Conservation (phyloP, 2,113 vertebrate genomes). For the Zapornia atra region DNA sequence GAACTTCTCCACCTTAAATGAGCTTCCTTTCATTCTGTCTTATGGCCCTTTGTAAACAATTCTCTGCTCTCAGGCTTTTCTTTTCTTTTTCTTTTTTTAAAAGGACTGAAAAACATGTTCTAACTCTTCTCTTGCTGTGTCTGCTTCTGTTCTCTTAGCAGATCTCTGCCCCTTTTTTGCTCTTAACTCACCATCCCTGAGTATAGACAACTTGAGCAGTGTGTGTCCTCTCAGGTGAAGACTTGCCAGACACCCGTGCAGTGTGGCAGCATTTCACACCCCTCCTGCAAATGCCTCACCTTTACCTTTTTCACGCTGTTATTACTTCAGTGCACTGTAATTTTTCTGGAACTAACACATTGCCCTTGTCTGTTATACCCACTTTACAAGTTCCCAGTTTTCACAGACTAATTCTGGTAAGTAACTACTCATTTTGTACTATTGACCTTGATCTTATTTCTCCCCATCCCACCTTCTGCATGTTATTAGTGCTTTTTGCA, state of each 20-base stretch:
- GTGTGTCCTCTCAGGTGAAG: neutral
- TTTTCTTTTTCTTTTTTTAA: neutral
- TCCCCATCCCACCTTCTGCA: neutral
- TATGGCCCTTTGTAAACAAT: neutral
- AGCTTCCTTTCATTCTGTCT: neutral
- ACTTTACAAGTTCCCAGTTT: neutral
- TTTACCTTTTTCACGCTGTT: neutral
- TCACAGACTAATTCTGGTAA: neutral
- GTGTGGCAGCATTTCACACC: neutral
- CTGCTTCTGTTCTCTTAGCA: neutral
- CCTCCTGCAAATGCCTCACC: neutral
- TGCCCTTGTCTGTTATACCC: fast-evolving
- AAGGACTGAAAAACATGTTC: neutral
- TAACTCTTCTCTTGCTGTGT: neutral
- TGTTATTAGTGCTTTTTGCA: neutral
- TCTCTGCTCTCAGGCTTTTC: neutral
- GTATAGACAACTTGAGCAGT: neutral
- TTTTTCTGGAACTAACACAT: neutral
- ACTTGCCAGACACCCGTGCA: neutral
- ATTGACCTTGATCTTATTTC: neutral
- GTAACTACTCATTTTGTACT: neutral
- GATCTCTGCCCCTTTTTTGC: neutral
- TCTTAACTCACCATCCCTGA: neutral
- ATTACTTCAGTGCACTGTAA: neutral
- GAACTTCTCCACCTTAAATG: neutral